A percentile compares a stretch with the other conserved stretches of the same genome.
Conservation (phyloP, 2,888 invertebrate species). For the Nomada hirtipes region DNA sequence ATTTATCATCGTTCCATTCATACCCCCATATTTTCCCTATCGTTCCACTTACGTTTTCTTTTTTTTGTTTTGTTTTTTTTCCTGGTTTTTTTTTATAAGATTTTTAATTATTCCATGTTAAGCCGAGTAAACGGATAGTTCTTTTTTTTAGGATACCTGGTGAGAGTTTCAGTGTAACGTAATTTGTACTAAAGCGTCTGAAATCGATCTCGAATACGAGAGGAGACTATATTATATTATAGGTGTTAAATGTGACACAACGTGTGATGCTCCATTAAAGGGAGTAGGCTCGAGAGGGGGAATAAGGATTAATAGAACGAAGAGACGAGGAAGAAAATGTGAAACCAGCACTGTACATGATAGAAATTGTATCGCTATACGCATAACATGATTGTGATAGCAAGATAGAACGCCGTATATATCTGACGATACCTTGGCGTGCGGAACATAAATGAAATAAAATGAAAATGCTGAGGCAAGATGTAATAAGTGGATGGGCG, state of each 20-base stretch:
- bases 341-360: constrained; percentile 46
- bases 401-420: constrained; percentile 36
- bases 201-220: constrained; percentile 38
- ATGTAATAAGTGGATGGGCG: constrained; percentile 18
- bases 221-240: constrained; percentile 8
- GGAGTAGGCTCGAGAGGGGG: not conserved
- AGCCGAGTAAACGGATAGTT: constrained; percentile 44
- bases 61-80: not conserved
- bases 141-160: constrained; percentile 45
- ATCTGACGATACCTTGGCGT: constrained; percentile 50
- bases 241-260: constrained; percentile 23
- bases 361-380: constrained; percentile 60
- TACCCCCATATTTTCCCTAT: not conserved
- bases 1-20: constrained; percentile 4
- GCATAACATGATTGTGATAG: constrained; percentile 48
- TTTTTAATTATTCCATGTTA: constrained; percentile 27
- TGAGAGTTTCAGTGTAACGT: constrained; percentile 54
- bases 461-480: constrained; percentile 4
- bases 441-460: constrained; percentile 7
- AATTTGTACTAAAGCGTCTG: constrained; percentile 33
- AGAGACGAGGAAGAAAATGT: not conserved
- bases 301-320: not conserved
- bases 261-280: constrained; percentile 36
- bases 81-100: constrained; percentile 8
- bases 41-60: not conserved